phyloP scores from a whole-genome alignment of 2,113 vertebrate genomes.

The Oncorhynchus keta region DNA sequence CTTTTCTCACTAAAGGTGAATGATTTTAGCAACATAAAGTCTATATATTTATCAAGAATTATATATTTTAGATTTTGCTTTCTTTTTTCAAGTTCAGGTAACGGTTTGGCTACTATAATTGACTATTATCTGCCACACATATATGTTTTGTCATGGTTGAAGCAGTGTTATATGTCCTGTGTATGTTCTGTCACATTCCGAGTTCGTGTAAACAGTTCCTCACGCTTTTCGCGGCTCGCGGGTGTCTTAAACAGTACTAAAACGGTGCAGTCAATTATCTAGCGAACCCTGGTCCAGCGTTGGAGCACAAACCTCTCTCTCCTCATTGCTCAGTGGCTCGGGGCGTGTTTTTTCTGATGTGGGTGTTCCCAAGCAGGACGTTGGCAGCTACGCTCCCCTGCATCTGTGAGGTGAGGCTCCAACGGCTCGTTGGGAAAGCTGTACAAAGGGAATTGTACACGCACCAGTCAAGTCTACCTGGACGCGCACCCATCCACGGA shows the following conservation, averaged over 20 bases:
- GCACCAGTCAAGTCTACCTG: slow-evolving; percentile 28
- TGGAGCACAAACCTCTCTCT: neutral
- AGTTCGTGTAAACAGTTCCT: slow-evolving; percentile 44
- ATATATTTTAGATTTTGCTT: no score
- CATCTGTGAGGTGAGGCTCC: slow-evolving; percentile 64
- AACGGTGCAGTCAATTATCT: slow-evolving; percentile 45
- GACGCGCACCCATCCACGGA: slow-evolving; percentile 19
- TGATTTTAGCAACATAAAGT: no score
- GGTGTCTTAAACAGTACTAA: slow-evolving; percentile 37
- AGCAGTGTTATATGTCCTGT: neutral
- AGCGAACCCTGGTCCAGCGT: slow-evolving; percentile 15
- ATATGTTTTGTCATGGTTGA: no score
- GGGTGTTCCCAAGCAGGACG: slow-evolving; percentile 11
- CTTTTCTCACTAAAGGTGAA: no score
- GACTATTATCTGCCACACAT: neutral
- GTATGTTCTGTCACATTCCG: neutral
- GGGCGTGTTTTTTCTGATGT: slow-evolving; percentile 23
- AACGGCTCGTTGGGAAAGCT: slow-evolving; percentile 88
- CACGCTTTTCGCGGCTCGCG: slow-evolving; percentile 50
- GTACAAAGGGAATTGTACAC: slow-evolving; percentile 52
- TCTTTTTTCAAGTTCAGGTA: neutral
- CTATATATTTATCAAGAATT: no score
- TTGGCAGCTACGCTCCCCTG: slow-evolving; percentile 24
- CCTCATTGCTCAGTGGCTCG: slow-evolving; percentile 1
- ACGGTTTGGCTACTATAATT: neutral